These are phyloP conservation scores for Aix galericulata DNA, from an alignment of 2,113 vertebrate genomes.

Conservation along the genomic window DNA sequence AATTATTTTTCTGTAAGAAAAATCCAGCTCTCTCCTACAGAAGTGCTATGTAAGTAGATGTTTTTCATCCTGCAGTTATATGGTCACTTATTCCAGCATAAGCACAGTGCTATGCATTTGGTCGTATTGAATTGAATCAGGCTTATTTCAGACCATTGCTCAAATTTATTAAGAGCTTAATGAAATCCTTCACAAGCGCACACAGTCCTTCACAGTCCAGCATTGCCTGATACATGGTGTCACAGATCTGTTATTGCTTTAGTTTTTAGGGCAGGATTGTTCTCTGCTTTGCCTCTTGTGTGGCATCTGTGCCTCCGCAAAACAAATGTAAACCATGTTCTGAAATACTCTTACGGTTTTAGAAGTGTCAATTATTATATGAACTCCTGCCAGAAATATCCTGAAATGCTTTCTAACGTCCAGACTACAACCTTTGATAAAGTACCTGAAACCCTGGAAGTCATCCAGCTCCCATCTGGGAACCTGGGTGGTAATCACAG, in stretches of 20 bases:
- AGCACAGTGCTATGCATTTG: accelerated
- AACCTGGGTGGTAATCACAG: neutral
- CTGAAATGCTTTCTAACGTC: neutral
- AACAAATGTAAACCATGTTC: accelerated
- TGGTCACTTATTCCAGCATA: neutral
- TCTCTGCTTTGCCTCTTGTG: neutral
- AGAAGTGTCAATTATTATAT: neutral
- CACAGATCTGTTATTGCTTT: neutral
- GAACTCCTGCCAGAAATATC: neutral
- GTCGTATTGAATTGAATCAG: neutral
- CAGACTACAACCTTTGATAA: neutral
- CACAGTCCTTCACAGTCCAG: neutral
- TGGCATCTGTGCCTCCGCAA: neutral
- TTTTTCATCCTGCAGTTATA: neutral
- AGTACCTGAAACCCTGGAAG: neutral
- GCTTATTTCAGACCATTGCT: neutral
- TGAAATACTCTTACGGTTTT: neutral
- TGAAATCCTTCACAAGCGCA: neutral
- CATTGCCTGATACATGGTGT: accelerated
- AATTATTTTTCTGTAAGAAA: neutral
- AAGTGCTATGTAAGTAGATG: accelerated
- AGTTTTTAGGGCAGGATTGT: neutral
- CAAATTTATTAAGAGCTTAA: neutral
- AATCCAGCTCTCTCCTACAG: neutral
- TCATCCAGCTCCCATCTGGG: neutral